phyloP scores from a whole-genome alignment of 2,797 vertebrate genomes.

The Siniperca obscura region DNA sequence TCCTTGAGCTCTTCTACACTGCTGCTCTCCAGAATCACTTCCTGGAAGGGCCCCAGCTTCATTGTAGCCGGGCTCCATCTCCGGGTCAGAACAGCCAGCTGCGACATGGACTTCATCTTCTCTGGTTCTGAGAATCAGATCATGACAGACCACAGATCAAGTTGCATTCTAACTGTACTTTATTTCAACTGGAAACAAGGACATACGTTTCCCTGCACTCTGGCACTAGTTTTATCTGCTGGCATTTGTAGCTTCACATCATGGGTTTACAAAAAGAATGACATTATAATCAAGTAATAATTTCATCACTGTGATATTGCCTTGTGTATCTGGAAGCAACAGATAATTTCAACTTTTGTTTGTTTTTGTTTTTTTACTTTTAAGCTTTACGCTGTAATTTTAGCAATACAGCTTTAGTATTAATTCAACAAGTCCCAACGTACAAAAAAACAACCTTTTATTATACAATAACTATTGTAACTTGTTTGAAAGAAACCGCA shows the following conservation, averaged over 20 bases:
- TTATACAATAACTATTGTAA: not conserved
- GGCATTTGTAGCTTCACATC: not conserved
- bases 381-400: not conserved
- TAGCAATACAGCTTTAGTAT: not conserved
- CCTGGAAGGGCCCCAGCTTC: constrained; percentile 94
- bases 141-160: not conserved
- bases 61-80: constrained; percentile 94
- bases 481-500: not conserved
- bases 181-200: not conserved
- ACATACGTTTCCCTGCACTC: not conserved
- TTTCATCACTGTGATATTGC: not conserved
- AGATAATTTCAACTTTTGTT: not conserved
- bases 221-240: not conserved
- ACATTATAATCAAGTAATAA: not conserved
- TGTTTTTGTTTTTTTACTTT: not conserved
- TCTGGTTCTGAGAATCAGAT: constrained; percentile 87
- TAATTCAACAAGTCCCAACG: not conserved
- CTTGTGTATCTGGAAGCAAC: not conserved
- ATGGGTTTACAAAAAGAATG: not conserved
- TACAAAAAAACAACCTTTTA: not conserved
- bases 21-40: constrained; percentile 97
- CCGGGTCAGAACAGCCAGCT: constrained; percentile 93
- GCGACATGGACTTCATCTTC: constrained; percentile 99
- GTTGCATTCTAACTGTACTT: not conserved
- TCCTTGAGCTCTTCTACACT: constrained; percentile 96